A percentile compares a stretch with the other conserved stretches of the same genome.
These are phyloP conservation scores for Rhopilema esculentum DNA, from an alignment of 30 jellyfish, hydroid and myxozoan genomes.

Conservation along the genomic window DNA sequence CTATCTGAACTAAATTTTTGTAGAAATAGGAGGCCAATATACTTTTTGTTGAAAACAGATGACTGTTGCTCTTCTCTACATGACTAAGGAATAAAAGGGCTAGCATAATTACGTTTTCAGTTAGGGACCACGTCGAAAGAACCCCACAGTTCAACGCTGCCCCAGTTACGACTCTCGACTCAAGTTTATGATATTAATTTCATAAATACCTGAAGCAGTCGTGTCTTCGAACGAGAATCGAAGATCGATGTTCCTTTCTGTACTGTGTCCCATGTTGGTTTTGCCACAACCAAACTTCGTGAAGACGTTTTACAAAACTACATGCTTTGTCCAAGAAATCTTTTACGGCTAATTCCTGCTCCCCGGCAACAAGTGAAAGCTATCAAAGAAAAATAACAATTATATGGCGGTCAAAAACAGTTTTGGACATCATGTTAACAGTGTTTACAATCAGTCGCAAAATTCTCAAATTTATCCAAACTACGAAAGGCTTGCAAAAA, in stretches of 20 bases:
- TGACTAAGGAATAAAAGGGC: no score
- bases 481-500: no score
- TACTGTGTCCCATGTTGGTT: conserved; percentile 86
- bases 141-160: no score
- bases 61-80: no score
- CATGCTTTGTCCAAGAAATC: conserved; percentile 83
- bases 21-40: no score
- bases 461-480: no score
- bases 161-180: neutral
- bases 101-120: no score
- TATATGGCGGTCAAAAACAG: neutral
- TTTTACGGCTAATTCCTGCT: conserved; percentile 75
- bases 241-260: conserved; percentile 92
- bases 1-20: no score
- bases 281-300: conserved; percentile 98
- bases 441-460: no score
- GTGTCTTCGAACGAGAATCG: conserved; percentile 81
- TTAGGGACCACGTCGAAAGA: no score
- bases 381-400: neutral
- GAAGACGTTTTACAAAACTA: conserved; percentile 77
- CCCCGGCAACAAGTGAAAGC: conserved; percentile 88
- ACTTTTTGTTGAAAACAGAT: no score
- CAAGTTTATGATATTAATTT: neutral
- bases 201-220: conserved; percentile 79
- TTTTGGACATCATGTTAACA: neutral